phyloP scores from a whole-genome alignment of 2,797 vertebrate genomes.

The Silurus lanzhouensis region DNA sequence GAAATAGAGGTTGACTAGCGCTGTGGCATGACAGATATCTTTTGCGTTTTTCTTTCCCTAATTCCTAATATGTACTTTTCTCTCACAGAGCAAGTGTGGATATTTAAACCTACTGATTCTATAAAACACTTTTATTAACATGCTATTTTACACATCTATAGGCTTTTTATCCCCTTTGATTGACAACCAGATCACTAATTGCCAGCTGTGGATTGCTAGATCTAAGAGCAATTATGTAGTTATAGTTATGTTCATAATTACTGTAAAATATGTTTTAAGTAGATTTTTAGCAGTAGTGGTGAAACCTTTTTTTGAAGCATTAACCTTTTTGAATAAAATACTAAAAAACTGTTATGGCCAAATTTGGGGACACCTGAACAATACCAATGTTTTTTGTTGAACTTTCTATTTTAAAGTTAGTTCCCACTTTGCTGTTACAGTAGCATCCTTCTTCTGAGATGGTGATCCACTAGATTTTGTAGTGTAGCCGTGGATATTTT shows the following conservation, averaged over 20 bases:
- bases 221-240: neutral
- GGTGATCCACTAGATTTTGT: neutral
- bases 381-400: neutral
- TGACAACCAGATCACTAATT: neutral
- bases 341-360: neutral
- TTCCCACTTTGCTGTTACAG: neutral
- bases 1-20: no score
- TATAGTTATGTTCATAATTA: neutral
- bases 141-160: neutral
- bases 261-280: neutral
- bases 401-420: neutral
- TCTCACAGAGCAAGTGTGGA: neutral
- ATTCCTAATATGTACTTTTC: neutral
- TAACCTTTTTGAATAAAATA: neutral
- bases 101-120: neutral
- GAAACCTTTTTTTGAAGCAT: neutral
- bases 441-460: no score
- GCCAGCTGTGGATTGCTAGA: neutral
- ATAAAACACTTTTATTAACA: neutral
- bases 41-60: neutral
- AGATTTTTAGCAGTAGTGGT: neutral
- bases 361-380: neutral
- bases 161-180: neutral
- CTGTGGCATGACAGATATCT: neutral
- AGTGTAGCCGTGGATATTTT: neutral